phyloP scores from a whole-genome alignment of 1,140 invertebrate genomes.

The Apis florea region DNA sequence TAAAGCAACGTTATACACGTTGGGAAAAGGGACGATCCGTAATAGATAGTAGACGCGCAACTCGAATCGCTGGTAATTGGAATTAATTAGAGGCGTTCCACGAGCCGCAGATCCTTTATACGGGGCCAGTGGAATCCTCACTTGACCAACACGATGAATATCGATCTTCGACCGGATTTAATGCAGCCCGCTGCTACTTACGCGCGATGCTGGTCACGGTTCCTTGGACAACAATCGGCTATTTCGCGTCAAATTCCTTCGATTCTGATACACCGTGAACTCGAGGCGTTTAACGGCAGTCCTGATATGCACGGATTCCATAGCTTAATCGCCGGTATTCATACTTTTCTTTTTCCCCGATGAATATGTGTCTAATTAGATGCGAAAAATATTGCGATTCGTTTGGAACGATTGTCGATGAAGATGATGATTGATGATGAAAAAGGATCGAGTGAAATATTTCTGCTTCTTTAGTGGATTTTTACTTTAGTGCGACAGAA shows the following conservation, averaged over 20 bases:
- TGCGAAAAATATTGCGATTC: too few species aligned
- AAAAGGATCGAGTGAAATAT: too few species aligned
- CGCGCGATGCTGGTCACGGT: constrained; percentile 6
- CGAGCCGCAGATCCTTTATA: constrained; percentile 35
- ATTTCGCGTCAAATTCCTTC: constrained; percentile 15
- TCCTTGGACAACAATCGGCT: not conserved
- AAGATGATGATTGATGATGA: too few species aligned
- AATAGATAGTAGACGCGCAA: constrained; percentile 38
- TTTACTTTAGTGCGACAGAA: too few species aligned
- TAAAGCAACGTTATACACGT: not conserved
- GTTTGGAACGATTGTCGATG: too few species aligned
- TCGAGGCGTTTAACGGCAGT: not conserved
- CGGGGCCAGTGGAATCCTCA: constrained; percentile 7
- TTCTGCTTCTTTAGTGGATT: too few species aligned
- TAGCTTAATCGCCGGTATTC: not conserved
- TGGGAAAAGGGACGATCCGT: constrained; percentile 17
- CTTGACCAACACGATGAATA: not conserved
- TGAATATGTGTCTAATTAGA: not conserved
- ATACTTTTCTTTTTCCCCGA: not conserved
- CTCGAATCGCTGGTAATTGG: constrained; percentile 44
- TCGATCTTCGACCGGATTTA: constrained; percentile 39
- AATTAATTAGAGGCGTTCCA: constrained; percentile 53
- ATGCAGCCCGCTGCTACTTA: not conserved
- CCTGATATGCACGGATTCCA: not conserved
- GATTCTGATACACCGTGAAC: not conserved